Evolutionary conservation across 2,797 vertebrate species (phyloP).

Genomic region (Otus scops): DNA sequence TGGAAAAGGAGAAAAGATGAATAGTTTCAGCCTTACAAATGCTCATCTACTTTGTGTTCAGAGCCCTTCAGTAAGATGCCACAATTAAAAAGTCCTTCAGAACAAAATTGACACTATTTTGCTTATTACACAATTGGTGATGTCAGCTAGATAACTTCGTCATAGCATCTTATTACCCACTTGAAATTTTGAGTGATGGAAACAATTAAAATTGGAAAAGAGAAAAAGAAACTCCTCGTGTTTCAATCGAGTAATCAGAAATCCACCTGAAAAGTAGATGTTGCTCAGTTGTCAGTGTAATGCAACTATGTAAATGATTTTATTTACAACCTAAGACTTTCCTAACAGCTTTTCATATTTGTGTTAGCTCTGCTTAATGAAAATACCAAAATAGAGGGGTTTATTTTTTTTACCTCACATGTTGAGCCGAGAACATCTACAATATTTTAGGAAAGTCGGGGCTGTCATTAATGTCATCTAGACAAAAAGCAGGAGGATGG

Average conservation of each 20-base stretch:
- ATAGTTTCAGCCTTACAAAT: not conserved
- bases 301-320: not conserved
- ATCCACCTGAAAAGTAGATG: not conserved
- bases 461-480: slow-evolving; percentile 36
- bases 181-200: not conserved
- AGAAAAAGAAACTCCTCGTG: not conserved
- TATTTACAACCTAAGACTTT: not conserved
- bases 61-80: not conserved
- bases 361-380: slow-evolving; percentile 9
- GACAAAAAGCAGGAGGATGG: slow-evolving; percentile 49
- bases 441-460: not conserved
- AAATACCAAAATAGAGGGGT: not conserved
- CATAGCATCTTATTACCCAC: not conserved
- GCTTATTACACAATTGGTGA: not conserved
- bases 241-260: not conserved
- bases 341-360: not conserved
- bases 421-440: slow-evolving; percentile 34
- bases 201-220: not conserved
- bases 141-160: not conserved
- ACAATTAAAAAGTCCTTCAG: not conserved
- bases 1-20: not conserved
- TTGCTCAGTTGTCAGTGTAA: not conserved
- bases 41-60: not conserved
- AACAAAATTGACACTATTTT: not conserved
- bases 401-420: not conserved